These are phyloP conservation scores for Saccostrea echinata DNA, from an alignment of 1,140 invertebrate species.

Conservation along the genomic window DNA sequence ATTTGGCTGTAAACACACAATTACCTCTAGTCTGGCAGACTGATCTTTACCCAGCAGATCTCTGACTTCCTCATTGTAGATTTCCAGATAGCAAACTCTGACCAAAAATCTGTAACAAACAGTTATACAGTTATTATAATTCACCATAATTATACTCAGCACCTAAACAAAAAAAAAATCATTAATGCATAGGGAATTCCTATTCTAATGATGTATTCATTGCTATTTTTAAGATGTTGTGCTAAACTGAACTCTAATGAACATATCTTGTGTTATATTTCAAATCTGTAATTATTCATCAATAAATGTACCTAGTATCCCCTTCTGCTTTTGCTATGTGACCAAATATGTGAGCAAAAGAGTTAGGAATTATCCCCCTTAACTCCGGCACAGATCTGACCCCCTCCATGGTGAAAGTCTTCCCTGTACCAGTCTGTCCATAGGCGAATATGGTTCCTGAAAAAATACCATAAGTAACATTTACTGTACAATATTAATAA, in stretches of 20 bases:
- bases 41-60: constrained; percentile 96
- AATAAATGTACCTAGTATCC: constrained; percentile 84
- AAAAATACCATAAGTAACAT: constrained; percentile 47
- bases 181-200: too few species aligned
- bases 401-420: constrained; percentile 99
- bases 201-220: too few species aligned
- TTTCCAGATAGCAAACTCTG: constrained; percentile 95
- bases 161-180: not conserved
- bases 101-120: constrained; percentile 84
- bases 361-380: constrained; percentile 82
- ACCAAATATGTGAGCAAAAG: constrained; percentile 82
- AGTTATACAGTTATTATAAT: not conserved
- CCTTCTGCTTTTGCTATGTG: constrained; percentile 89
- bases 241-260: too few species aligned
- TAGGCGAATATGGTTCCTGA: constrained; percentile 97
- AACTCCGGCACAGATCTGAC: constrained; percentile 82
- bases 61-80: constrained; percentile 98
- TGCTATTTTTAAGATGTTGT: too few species aligned
- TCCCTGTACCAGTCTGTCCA: constrained; percentile 98
- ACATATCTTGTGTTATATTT: not conserved
- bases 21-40: constrained; percentile 82
- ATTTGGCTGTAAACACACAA: not conserved
- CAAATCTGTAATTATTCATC: not conserved
- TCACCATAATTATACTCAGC: not conserved
- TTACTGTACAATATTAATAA: too few species aligned